phyloP scores from a whole-genome alignment of 2,113 vertebrate genomes.

The Ornithorhynchus anatinus region DNA sequence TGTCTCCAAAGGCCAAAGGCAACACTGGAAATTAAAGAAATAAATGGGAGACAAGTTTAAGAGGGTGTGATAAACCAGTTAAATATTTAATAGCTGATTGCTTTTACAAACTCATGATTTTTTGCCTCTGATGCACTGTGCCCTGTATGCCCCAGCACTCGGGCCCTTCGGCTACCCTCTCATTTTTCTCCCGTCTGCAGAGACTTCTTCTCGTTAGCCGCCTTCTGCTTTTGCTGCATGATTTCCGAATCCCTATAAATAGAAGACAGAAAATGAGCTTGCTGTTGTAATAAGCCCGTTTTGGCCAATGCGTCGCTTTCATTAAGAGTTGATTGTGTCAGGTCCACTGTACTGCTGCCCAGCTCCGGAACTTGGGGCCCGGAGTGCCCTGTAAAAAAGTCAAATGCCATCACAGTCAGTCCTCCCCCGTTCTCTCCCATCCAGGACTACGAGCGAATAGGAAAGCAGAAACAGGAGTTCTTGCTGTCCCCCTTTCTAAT shows the following conservation, averaged over 20 bases:
- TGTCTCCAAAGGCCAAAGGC: constrained; percentile 37
- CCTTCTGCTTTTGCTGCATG: constrained; percentile 79
- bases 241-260: constrained; percentile 76
- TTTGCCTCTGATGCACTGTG: constrained; percentile 19
- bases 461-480: too few species aligned
- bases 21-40: constrained; percentile 37
- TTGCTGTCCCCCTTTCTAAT: too few species aligned
- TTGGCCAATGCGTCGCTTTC: too few species aligned
- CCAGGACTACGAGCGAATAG: too few species aligned
- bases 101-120: constrained; percentile 34
- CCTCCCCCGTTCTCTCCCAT: too few species aligned
- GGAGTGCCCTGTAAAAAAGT: too few species aligned
- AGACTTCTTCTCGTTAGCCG: constrained; percentile 74
- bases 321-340: too few species aligned
- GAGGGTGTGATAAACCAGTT: constrained; percentile 31
- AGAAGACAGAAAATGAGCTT: not conserved
- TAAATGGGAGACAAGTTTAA: constrained; percentile 46
- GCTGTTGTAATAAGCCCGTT: too few species aligned
- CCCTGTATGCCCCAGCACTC: constrained; percentile 28
- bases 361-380: too few species aligned
- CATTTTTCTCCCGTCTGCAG: constrained; percentile 68
- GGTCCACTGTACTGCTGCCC: too few species aligned
- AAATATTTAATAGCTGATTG: constrained; percentile 26
- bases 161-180: constrained; percentile 33
- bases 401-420: too few species aligned